Evolutionary conservation across 2,888 invertebrate genomes (phyloP), one percentile per base, ranked within the genome.

Genomic region (Hedychridium roseum): DNA sequence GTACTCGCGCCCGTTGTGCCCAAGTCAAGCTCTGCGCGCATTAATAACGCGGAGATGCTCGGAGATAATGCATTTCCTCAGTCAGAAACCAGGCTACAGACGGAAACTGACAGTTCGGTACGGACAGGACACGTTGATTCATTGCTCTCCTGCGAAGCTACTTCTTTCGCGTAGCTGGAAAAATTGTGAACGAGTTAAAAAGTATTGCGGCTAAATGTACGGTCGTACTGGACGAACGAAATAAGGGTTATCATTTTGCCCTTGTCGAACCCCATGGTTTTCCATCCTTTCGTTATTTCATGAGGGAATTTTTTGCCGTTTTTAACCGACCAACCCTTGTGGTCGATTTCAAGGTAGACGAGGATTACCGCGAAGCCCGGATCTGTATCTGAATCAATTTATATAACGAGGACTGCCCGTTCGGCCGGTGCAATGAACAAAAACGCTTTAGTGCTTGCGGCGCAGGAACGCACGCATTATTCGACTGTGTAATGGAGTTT

Each of bases 21-120:
- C 15, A 48, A 54, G 53, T 60, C 60, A 55, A 49, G 31, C 63
- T 64, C 60, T 50, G 50, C 57, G 60, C 53, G 53, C 49, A 48
- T 53, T 57, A 60, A 63, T 55, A 48, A 43, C 44, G 47, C 53
- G 36, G 45, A 55, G n/a, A n/a, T n/a, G n/a, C n/a, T n/a, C n/a
- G n/a, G n/a, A n/a, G 63, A 64, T 64, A 64, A 57, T 57, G 42
- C 55, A n/a, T n/a, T n/a, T n/a, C n/a, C n/a, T n/a, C n/a, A n/a
- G n/a, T n/a, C n/a, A n/a, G n/a, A n/a, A n/a, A n/a, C n/a, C n/a
- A n/a, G n/a, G n/a, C n/a, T n/a, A n/a, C n/a, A n/a, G n/a, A n/a
- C n/a, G n/a, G n/a, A n/a, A n/a, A n/a, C n/a, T n/a, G n/a, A n/a
- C n/a, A n/a, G n/a, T n/a, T n/a, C n/a, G n/a, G n/a, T n/a, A n/a